Conservation (phyloP, 2,888 invertebrate genomes). For the Synanthedon myopaeformis region DNA sequence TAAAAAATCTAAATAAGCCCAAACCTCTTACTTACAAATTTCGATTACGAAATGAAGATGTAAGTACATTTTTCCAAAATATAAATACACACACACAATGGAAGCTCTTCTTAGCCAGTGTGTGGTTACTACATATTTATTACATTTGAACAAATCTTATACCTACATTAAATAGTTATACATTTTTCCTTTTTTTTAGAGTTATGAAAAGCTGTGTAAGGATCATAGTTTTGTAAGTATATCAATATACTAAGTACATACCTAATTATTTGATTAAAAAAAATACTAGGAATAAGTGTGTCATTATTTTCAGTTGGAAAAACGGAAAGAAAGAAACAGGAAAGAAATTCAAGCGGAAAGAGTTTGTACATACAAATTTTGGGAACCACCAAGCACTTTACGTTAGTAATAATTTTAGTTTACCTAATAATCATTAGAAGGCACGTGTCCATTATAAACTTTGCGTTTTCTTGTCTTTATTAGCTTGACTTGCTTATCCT, state of each 20-base stretch:
- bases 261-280: background rate
- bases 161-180: background rate
- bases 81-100: too few species aligned
- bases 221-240: slow-evolving; percentile 36
- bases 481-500: too few species aligned
- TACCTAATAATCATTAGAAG: too few species aligned
- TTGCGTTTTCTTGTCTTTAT: too few species aligned
- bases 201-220: slow-evolving; percentile 33
- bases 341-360: slow-evolving; percentile 31
- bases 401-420: slow-evolving; percentile 25
- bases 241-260: background rate
- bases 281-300: background rate
- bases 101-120: too few species aligned
- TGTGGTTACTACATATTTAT: too few species aligned
- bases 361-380: slow-evolving; percentile 49
- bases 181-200: slow-evolving; percentile 28
- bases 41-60: slow-evolving; percentile 33
- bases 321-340: slow-evolving; percentile 42
- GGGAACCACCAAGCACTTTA: slow-evolving; percentile 50
- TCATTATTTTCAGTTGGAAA: slow-evolving; percentile 27
- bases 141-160: background rate
- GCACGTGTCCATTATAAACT: too few species aligned
- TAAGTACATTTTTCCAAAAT: slow-evolving; percentile 10
- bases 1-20: slow-evolving; percentile 12
- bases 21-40: slow-evolving; percentile 38